Evolutionary conservation across 1,140 invertebrate genomes (phyloP), one percentile per base, ranked within the genome.

Genomic region (Adoxophyes honmai): DNA sequence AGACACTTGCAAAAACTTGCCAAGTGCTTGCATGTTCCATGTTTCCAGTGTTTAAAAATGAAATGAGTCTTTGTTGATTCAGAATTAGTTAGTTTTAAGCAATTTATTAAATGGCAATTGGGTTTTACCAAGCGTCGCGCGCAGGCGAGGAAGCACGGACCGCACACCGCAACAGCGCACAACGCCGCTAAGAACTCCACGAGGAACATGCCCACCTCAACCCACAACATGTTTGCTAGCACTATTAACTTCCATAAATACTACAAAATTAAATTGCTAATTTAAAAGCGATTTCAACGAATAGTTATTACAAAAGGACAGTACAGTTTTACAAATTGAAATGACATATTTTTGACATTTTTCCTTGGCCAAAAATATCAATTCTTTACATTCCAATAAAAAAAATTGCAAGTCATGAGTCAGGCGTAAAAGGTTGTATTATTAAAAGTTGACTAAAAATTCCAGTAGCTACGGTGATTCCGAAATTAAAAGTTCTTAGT

Each of bases 131-230:
- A 28, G 6, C 21, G 21, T 3, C 81, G 66, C 0, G 81, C 77
- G 61, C 83, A 84, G 10, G 81, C 70, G 4, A 88, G 64, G 52
- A 88, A 56, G 52, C 82, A 85, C 28, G 83, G 83, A 5, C 81
- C 81, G 42, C 85, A 88, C 1, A 84, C 55, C 18, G 77, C 82
- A 10, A 88, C 75, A 16, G 82, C 81, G 42, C 82, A 88, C 7
- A 85, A 18, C 28, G 81, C 85, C 37, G 77, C 82, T 34, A 81
- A 56, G 55, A 88, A 78, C 38, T 88, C 82, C 6, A 84, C 14
- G 28, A 86, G 38, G 53, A 88, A 75, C 82, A 88, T 88, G 9
- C 73, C 73, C 60, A 60, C 53, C 34, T 87, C 75, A 72, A 66
- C 67, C 77, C 78, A 86, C 81, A 80, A 78, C 44, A 35, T 85